Conservation (phyloP, 2,113 vertebrate species). For the Etheostoma spectabile region DNA sequence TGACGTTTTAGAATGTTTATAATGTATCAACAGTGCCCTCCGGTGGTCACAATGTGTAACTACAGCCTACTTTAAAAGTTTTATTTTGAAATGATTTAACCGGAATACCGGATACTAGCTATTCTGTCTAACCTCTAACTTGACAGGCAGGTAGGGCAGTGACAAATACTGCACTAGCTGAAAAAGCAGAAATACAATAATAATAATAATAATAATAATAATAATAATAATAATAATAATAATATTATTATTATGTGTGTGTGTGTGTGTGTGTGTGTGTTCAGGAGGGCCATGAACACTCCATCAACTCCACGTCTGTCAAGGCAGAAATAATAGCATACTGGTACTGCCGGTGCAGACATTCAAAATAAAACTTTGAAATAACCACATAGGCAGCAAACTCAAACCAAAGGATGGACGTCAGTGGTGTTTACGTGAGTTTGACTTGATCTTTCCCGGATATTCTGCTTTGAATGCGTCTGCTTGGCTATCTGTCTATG, state of each 20-base stretch:
- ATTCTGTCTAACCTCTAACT: neutral
- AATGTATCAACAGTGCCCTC: neutral
- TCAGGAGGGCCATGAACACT: neutral
- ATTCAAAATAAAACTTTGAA: neutral
- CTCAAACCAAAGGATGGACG: accelerated
- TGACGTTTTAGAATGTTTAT: neutral
- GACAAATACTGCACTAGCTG: no score
- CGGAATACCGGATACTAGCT: neutral
- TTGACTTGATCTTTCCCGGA: neutral
- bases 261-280: no score
- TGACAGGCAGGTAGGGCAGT: no score
- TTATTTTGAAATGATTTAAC: neutral
- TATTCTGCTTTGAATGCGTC: neutral
- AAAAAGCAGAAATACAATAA: no score
- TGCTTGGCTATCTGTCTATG: no score
- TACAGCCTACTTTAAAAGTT: neutral
- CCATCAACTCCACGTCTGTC: neutral
- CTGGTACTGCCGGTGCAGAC: neutral
- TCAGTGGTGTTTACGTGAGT: accelerated
- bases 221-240: no score
- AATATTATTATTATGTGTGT: no score
- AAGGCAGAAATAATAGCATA: neutral
- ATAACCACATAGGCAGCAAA: no score
- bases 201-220: no score
- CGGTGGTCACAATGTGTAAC: neutral